phyloP scores from a whole-genome alignment of 2,888 invertebrate genomes.

The Athalia rosae region DNA sequence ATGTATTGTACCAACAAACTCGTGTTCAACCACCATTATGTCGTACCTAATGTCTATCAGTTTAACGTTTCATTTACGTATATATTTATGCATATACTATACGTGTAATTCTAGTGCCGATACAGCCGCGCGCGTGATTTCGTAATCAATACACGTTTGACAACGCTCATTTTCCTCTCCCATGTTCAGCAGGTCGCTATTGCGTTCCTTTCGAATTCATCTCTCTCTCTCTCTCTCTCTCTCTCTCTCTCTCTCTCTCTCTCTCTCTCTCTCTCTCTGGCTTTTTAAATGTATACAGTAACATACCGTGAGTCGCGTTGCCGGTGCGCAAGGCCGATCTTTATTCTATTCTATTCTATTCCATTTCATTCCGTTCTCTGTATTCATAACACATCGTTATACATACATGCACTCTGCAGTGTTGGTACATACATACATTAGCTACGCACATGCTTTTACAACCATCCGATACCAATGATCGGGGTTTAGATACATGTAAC shows the following conservation, averaged over 20 bases:
- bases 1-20: no score
- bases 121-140: conserved; percentile 13
- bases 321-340: background rate
- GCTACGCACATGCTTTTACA: no score
- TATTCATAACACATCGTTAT: no score
- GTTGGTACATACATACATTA: no score
- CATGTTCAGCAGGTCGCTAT: background rate
- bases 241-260: background rate
- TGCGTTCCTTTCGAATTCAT: no score
- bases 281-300: background rate
- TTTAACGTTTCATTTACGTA: no score
- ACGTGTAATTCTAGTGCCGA: background rate
- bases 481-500: no score
- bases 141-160: conserved; percentile 23
- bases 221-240: background rate
- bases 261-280: background rate
- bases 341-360: background rate
- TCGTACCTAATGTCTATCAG: no score
- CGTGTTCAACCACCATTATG: no score
- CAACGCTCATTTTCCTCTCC: background rate
- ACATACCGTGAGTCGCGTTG: background rate
- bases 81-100: no score
- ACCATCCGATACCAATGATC: no score
- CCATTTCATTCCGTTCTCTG: background rate
- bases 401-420: no score